These are phyloP conservation scores for Dryobates pubescens DNA, from an alignment of 2,797 vertebrate species.

Conservation along the genomic window DNA sequence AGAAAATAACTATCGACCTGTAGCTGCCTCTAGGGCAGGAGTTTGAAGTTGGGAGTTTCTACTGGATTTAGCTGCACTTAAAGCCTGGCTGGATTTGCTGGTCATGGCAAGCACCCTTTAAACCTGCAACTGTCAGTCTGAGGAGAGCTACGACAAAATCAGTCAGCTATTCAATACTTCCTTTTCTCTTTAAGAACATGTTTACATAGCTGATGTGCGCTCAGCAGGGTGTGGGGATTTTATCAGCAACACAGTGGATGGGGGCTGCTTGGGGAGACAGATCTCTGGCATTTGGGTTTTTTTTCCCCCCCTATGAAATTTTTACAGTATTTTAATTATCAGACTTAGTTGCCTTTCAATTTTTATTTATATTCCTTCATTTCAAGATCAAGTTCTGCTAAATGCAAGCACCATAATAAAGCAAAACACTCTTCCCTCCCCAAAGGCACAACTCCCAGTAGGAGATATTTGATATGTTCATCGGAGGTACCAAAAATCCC, in stretches of 20 bases:
- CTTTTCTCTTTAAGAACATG: conserved; percentile 62
- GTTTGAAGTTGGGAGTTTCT: conserved; percentile 75
- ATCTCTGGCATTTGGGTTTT: neutral
- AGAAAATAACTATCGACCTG: conserved; percentile 71
- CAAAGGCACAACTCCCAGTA: neutral
- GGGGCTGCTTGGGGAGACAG: neutral
- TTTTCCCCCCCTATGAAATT: neutral
- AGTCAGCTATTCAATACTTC: conserved; percentile 66
- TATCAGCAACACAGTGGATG: conserved; percentile 11
- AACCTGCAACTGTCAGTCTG: conserved; percentile 44
- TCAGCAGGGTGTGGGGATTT: conserved; percentile 51
- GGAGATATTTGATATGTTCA: neutral
- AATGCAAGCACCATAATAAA: neutral
- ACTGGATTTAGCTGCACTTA: conserved; percentile 68
- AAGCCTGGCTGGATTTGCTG: conserved; percentile 66
- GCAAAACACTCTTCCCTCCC: neutral
- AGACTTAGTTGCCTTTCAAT: neutral
- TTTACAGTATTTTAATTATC: neutral
- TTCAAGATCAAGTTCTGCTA: neutral
- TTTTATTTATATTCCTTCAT: neutral
- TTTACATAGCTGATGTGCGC: conserved; percentile 55
- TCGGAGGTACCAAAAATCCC: neutral
- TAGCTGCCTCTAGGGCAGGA: conserved; percentile 67
- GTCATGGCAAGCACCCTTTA: conserved; percentile 62
- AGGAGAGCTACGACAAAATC: conserved; percentile 48